Conservation (phyloP, 1,140 invertebrate genomes). For the Melanaphis sacchari region DNA sequence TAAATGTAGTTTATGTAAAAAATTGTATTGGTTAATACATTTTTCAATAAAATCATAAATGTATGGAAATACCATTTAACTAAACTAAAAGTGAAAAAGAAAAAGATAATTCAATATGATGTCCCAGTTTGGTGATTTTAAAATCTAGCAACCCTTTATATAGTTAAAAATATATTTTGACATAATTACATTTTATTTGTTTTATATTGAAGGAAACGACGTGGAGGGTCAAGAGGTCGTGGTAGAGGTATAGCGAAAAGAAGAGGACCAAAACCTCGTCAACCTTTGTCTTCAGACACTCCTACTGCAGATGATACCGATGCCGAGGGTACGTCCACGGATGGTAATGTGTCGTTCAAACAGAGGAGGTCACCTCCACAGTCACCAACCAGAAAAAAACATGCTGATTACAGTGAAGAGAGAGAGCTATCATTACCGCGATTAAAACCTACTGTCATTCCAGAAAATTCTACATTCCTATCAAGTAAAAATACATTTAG, state of each 20-base stretch:
- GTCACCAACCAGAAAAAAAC: not conserved
- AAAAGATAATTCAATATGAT: too few species aligned
- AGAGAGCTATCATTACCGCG: conserved; percentile 45
- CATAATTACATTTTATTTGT: not conserved
- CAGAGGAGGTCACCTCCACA: not conserved
- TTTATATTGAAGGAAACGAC: not conserved
- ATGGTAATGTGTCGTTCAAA: conserved; percentile 17
- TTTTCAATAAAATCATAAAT: too few species aligned
- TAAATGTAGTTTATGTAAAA: too few species aligned
- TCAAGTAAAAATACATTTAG: conserved; percentile 22
- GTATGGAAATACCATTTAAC: too few species aligned
- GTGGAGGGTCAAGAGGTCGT: conserved; percentile 11
- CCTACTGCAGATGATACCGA: not conserved
- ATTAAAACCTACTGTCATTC: conserved; percentile 7
- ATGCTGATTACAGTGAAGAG: conserved; percentile 16
- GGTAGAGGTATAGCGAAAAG: not conserved
- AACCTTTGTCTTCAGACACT: not conserved
- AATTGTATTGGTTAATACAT: too few species aligned
- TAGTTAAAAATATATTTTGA: not conserved
- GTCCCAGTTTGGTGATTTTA: too few species aligned
- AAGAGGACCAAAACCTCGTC: not conserved
- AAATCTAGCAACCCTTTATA: too few species aligned
- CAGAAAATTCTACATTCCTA: not conserved
- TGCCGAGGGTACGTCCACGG: not conserved
- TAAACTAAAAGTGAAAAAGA: too few species aligned